Conservation (phyloP, 2,797 vertebrate genomes). For the Hemibagrus guttatus region DNA sequence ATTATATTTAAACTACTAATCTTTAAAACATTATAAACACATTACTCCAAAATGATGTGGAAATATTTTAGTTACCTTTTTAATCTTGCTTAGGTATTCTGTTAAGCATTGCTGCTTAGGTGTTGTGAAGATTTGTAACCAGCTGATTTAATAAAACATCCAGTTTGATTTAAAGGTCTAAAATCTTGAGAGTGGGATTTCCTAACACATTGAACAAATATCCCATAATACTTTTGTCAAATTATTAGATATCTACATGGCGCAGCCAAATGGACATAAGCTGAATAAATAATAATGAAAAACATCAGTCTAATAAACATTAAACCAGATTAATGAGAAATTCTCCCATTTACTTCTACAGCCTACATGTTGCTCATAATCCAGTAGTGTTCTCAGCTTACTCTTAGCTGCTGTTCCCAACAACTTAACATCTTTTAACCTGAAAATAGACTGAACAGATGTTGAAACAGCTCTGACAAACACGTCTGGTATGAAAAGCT, state of each 20-base stretch:
- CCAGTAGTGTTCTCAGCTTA: background rate
- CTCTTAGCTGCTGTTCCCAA: background rate
- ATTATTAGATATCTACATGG: background rate
- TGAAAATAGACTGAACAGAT: background rate
- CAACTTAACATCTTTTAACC: slow-evolving; percentile 7
- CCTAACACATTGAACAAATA: background rate
- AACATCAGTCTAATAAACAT: too few species aligned
- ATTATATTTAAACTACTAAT: background rate
- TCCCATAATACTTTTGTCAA: background rate
- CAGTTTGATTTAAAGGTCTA: background rate
- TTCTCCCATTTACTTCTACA: background rate
- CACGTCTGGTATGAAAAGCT: background rate
- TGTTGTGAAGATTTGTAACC: background rate
- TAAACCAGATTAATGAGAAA: background rate
- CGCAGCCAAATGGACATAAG: background rate
- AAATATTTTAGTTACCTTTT: background rate
- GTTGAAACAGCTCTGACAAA: slow-evolving; percentile 31
- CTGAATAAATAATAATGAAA: background rate
- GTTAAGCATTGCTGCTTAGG: too few species aligned
- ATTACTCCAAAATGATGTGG: background rate
- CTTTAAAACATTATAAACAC: background rate
- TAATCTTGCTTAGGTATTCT: background rate
- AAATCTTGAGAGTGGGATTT: background rate
- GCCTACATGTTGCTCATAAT: background rate
- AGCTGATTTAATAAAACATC: background rate